These are phyloP conservation scores for Cosmia pyralina DNA, from an alignment of 2,888 invertebrate species.

Conservation along the genomic window DNA sequence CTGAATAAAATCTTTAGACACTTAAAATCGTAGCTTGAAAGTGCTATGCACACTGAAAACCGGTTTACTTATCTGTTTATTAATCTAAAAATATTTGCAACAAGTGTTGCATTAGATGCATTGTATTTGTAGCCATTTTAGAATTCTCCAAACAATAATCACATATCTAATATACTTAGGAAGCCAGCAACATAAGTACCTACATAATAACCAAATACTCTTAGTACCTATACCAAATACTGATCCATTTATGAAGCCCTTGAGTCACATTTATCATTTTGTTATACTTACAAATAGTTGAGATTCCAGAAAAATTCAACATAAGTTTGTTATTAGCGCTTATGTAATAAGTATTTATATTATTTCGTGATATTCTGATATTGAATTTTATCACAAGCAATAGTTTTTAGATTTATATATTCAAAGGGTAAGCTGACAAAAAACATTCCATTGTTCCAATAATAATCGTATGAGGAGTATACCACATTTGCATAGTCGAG, in stretches of 20 bases:
- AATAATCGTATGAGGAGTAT: not conserved
- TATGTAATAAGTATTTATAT: conserved; percentile 3
- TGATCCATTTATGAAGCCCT: conserved; percentile 11
- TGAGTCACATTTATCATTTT: not conserved
- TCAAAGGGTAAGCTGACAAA: not conserved
- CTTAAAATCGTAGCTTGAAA: too few species aligned
- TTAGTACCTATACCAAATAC: conserved; percentile 46
- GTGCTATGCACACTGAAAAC: not conserved
- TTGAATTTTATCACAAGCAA: conserved; percentile 17
- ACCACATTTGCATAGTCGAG: conserved; percentile 14
- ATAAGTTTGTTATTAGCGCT: not conserved
- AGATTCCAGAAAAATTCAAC: conserved; percentile 11
- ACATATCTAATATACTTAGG: conserved; percentile 51
- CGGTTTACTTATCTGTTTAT: conserved; percentile 10
- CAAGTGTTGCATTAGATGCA: not conserved
- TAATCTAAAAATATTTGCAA: conserved; percentile 21
- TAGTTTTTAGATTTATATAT: conserved; percentile 11
- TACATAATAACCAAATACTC: conserved; percentile 47
- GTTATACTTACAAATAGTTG: not conserved
- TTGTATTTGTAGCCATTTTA: conserved; percentile 24
- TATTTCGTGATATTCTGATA: conserved; percentile 32
- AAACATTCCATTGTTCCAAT: conserved; percentile 11
- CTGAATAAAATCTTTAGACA: conserved; percentile 19
- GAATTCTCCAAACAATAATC: conserved; percentile 19
- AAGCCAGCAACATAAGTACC: conserved; percentile 29